Evolutionary conservation across 2,797 vertebrate species (phyloP).

Genomic region (Myiotriccus ornatus): DNA sequence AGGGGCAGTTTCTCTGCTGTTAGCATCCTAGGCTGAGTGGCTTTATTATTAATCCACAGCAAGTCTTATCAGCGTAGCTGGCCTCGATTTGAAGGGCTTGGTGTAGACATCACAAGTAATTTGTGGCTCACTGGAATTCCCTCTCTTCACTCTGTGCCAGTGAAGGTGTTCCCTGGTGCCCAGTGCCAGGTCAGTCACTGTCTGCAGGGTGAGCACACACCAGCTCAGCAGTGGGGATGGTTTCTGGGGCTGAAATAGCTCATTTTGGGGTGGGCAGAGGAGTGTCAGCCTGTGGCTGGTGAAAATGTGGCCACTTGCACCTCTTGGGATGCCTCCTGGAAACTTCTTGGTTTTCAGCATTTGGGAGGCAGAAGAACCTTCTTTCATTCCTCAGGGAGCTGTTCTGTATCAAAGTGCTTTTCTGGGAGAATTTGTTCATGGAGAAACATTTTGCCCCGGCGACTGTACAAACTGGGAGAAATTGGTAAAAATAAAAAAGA

Average conservation of each 20-base stretch:
- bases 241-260: not conserved
- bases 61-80: not conserved
- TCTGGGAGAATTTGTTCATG: not conserved
- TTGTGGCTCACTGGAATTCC: not conserved
- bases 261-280: not conserved
- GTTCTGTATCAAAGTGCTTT: not conserved
- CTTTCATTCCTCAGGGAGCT: not conserved
- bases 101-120: not conserved
- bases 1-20: not conserved
- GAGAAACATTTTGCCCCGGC: not conserved
- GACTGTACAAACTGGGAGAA: not conserved
- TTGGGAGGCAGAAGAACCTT: constrained; percentile 1
- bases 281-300: not conserved
- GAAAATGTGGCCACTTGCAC: not conserved
- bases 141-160: not conserved
- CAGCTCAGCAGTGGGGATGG: not conserved
- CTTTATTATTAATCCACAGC: not conserved
- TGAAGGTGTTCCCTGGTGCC: not conserved
- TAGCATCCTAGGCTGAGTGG: not conserved
- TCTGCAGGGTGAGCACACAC: not conserved
- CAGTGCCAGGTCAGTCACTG: not conserved
- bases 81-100: not conserved
- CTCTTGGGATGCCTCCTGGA: not conserved
- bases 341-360: not conserved
- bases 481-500: not conserved